Evolutionary conservation across 2,113 vertebrate genomes (phyloP), one percentile per base, ranked within the genome.

Genomic region (Eublepharis macularius): DNA sequence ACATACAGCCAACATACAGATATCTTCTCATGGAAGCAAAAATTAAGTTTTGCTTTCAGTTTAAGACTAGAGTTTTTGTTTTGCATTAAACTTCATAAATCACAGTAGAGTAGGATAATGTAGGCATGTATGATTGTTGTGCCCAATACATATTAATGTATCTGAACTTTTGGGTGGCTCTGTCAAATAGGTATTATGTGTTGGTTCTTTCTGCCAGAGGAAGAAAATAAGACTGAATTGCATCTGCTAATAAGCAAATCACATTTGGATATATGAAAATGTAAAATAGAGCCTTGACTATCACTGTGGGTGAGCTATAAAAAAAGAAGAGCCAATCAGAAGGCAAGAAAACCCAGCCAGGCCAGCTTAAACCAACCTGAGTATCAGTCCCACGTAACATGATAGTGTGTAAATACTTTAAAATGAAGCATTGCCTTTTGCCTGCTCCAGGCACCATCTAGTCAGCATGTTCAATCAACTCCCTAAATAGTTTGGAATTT

Each of bases 401-500:
- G 88, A 92, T 95, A 94, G 93, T 80, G 91, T 96, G 89, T 90
- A 94, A 94, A 96, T 93, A 89, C 86, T 94, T 93, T 92, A 93
- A 90, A 94, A 92, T 34, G 45, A 76, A 82, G 92, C 76, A 81
- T 82, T 84, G 87, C 0, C 0, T 77, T 91, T 83, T 92, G 69
- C 88, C 90, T 91, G 89, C 76, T 76, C 0, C 0, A 80, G 76
- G 74, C 88, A 60, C 90, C 86, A 89, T 95, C 94, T 95, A 94
- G 89, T 86, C 94, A 91, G 88, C 12, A 49, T 51, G 73, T 92
- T 89, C 77, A 95, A 87, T 73, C 90, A 94, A 80, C 2, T 66
- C 93, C 87, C 85, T 85, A 47, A 51, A 88, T 82, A 91, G 86
- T 80, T 92, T 91, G 81, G 47, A 1, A 14, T 36, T 32, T 63